A percentile compares a stretch with the other conserved stretches of the same genome.
Conservation (phyloP, 2,888 invertebrate species). For the Mimachlamys varia region DNA sequence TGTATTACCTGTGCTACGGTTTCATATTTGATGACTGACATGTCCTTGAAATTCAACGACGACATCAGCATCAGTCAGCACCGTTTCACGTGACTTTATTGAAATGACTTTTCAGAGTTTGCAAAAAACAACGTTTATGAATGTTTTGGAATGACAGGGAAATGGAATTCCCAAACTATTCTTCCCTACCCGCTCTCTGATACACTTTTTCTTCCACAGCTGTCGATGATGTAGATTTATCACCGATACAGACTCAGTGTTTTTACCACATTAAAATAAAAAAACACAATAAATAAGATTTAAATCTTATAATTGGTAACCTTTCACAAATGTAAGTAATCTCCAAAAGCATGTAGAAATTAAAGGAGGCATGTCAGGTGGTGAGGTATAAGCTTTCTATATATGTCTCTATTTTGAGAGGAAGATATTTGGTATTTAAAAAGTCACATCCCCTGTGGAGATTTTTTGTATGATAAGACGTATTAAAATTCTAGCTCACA, state of each 20-base stretch:
- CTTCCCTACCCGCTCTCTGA: too few species aligned
- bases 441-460: background rate
- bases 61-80: background rate
- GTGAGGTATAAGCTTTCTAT: background rate
- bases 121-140: too few species aligned
- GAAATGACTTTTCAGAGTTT: too few species aligned
- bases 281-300: background rate
- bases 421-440: background rate
- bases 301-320: background rate
- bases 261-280: background rate
- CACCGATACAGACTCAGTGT: too few species aligned
- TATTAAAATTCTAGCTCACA: background rate
- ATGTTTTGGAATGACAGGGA: too few species aligned
- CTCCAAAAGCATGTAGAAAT: background rate
- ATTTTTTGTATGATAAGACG: background rate
- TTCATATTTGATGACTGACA: background rate
- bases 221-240: too few species aligned
- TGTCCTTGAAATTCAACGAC: background rate
- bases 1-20: too few species aligned
- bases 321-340: background rate
- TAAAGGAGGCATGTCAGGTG: background rate
- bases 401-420: background rate
- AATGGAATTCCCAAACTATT: too few species aligned
- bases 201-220: too few species aligned
- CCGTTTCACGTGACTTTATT: too few species aligned